These are phyloP conservation scores for Phycodurus eques DNA, from an alignment of 2,113 vertebrate genomes.

Conservation along the genomic window DNA sequence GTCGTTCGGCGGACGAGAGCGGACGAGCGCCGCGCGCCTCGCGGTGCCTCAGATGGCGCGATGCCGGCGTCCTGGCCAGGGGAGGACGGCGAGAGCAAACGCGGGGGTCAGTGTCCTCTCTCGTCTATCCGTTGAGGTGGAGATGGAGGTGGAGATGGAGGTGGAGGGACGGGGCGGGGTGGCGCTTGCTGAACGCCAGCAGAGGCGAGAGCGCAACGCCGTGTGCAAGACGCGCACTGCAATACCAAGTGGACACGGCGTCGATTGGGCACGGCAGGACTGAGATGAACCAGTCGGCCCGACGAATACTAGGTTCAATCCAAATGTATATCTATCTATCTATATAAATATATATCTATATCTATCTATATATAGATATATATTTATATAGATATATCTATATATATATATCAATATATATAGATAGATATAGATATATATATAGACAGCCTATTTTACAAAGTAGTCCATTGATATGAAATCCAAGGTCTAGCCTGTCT, in stretches of 20 bases:
- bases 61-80: conserved; percentile 12
- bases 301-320: too few relatives aligned
- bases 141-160: conserved; percentile 18
- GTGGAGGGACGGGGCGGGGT: conserved; percentile 37
- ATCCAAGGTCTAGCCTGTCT: too few relatives aligned
- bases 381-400: too few relatives aligned
- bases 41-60: conserved; percentile 1
- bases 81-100: conserved; percentile 10
- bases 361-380: too few relatives aligned
- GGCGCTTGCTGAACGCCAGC: background rate
- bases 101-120: conserved; percentile 15
- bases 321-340: too few relatives aligned
- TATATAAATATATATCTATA: too few relatives aligned
- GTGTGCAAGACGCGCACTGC: conserved; percentile 65
- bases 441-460: too few relatives aligned
- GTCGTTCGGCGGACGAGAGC: background rate
- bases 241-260: conserved; percentile 22
- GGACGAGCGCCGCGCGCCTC: conserved; percentile 22
- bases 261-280: conserved; percentile 6
- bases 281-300: background rate
- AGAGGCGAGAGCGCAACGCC: conserved; percentile 55
- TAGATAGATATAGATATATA: too few relatives aligned
- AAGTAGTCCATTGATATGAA: too few relatives aligned
- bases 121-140: conserved; percentile 14
- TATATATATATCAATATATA: too few relatives aligned